Conservation (phyloP, 2,797 vertebrate genomes). For the Acanthurus leucopareius region DNA sequence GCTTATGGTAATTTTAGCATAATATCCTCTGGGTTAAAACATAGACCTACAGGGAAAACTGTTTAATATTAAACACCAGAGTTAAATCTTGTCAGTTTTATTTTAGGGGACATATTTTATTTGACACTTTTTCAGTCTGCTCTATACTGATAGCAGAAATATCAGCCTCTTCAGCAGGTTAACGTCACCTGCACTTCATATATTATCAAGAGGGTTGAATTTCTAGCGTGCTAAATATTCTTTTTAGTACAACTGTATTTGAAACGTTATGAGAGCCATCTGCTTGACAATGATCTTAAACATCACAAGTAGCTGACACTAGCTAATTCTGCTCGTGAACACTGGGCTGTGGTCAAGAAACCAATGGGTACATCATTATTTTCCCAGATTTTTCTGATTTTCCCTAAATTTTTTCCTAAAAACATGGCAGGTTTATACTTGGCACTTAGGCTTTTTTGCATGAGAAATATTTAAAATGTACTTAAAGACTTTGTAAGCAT, state of each 20-base stretch:
- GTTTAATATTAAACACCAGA: not conserved
- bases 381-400: too few species aligned
- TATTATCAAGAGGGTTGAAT: not conserved
- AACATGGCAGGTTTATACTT: not conserved
- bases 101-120: not conserved
- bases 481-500: too few species aligned
- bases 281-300: too few species aligned
- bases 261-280: too few species aligned
- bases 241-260: not conserved
- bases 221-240: not conserved
- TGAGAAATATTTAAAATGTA: not conserved
- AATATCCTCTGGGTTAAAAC: too few species aligned
- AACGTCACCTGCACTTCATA: not conserved
- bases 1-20: too few species aligned
- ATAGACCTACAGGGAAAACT: too few species aligned
- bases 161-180: not conserved
- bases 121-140: not conserved
- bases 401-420: not conserved
- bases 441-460: not conserved
- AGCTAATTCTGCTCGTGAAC: too few species aligned
- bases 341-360: too few species aligned
- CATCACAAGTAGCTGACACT: too few species aligned
- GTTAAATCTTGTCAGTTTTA: not conserved
- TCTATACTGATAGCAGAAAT: not conserved
- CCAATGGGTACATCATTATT: too few species aligned